Evolutionary conservation across 2,888 invertebrate genomes (phyloP), one percentile per base, ranked within the genome.

Genomic region (Leptinotarsa tumamoca): DNA sequence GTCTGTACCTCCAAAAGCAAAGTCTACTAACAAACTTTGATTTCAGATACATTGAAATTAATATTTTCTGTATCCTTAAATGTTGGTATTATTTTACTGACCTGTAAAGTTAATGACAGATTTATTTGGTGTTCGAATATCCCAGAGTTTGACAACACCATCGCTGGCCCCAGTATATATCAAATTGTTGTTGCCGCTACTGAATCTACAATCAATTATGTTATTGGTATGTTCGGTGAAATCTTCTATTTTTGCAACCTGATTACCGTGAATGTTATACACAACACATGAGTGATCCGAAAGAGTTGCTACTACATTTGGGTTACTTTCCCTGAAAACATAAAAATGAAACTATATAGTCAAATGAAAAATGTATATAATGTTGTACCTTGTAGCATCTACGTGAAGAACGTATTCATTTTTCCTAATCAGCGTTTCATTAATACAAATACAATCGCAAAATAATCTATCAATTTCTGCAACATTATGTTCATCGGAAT

Each of bases 71-170:
- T 33, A 58, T 61, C 63, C 13, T 21, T 58, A 71, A 43, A 13
- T 10, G 2, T 10, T 43, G 10, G 10, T 43, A 13, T 43, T 10
- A 43, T 43, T 43, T 43, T 43, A 17, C 33, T 63, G 75, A 80
- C 82, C 81, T 74, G 33, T 72, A 79, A 83, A 84, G 56, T 74
- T 72, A 68, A 76, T 17, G 61, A 71, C 75, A 68, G 77, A 68
- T 56, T 89, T 88, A 67, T 88, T 90, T 73, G 90, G 89, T 0
- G 89, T 87, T 83, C 94, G 88, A 2, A 92, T 88, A 85, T 94
- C 94, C 91, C 92, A 94, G 70, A 92, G 84, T 82, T 90, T 91
- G 50, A 94, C 88, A 27, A 86, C 80, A 0, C 93, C 92, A 85
- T 92, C 91, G 63, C 88, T 87, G 0, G 91, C 91, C 0, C 91